These are phyloP conservation scores for Onychostruthus taczanowskii DNA, from an alignment of 2,113 vertebrate genomes.

Conservation along the genomic window DNA sequence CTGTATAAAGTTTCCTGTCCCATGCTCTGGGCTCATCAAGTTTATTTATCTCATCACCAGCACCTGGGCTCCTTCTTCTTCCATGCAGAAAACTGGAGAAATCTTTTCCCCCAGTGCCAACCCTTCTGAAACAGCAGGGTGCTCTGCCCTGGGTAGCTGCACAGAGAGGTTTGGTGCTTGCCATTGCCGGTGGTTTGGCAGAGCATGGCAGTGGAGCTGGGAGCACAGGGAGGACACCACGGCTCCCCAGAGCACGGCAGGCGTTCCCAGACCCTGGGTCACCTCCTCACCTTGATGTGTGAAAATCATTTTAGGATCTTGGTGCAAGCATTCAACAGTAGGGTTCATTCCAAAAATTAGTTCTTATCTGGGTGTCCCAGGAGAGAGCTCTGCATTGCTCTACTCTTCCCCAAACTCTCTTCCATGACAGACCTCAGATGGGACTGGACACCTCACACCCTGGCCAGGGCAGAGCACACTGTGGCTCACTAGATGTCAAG, in stretches of 20 bases:
- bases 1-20: background rate
- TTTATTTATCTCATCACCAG: background rate
- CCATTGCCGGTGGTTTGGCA: background rate
- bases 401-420: background rate
- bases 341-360: background rate
- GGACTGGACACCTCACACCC: background rate
- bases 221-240: background rate
- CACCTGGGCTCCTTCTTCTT: background rate
- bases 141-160: background rate
- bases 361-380: background rate
- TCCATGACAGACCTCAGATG: background rate
- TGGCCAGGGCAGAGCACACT: background rate
- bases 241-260: fast-evolving
- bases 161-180: background rate
- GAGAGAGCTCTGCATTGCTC: background rate
- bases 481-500: background rate
- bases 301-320: background rate
- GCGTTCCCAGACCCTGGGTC: fast-evolving
- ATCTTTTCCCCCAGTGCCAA: background rate
- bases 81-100: background rate
- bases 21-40: background rate
- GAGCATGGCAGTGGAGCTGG: background rate
- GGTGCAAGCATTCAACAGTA: background rate
- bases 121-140: background rate
- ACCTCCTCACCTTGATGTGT: fast-evolving